A percentile compares a stretch with the other conserved stretches of the same genome.
Evolutionary conservation across 2,113 vertebrate genomes (phyloP).

Genomic region (Coptodon rendalli): DNA sequence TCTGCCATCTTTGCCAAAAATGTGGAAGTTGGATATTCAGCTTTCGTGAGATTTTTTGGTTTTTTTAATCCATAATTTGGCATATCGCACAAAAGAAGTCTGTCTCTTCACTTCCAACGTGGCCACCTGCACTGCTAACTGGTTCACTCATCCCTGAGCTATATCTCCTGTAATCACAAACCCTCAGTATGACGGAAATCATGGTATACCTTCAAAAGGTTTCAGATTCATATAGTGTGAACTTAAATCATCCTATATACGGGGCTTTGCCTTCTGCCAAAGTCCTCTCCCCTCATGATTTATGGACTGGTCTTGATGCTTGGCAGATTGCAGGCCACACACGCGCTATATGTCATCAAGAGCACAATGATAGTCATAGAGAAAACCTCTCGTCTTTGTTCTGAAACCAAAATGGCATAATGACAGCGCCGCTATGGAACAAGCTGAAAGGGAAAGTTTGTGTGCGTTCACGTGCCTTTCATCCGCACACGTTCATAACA

Average conservation of each 20-base stretch:
- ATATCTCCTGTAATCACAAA: slow-evolving; percentile 22
- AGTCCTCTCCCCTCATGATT: slow-evolving; percentile 28
- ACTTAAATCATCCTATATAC: neutral
- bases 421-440: slow-evolving; percentile 36
- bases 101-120: neutral
- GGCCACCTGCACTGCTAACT: slow-evolving; percentile 40
- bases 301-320: slow-evolving; percentile 20
- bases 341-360: slow-evolving; percentile 31
- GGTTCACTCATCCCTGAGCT: slow-evolving; percentile 7
- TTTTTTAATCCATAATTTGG: neutral
- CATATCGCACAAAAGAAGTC: slow-evolving; percentile 32
- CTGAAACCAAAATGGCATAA: slow-evolving; percentile 54
- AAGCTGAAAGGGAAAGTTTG: slow-evolving; percentile 33
- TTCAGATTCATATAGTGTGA: slow-evolving; percentile 9
- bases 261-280: slow-evolving; percentile 6
- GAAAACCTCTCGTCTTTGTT: slow-evolving; percentile 50
- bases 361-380: slow-evolving; percentile 54
- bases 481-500: slow-evolving; percentile 5
- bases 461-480: slow-evolving; percentile 4
- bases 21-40: slow-evolving; percentile 16
- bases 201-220: slow-evolving; percentile 40
- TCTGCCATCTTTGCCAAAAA: slow-evolving; percentile 20
- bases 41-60: slow-evolving; percentile 13
- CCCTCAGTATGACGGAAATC: slow-evolving; percentile 18
- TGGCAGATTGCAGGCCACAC: slow-evolving; percentile 33